Percentiles rank a stretch among this genome's conserved stretches.
Conservation (phyloP, 92 coral and sea anemone genomes). For the Heliopora coerulea region DNA sequence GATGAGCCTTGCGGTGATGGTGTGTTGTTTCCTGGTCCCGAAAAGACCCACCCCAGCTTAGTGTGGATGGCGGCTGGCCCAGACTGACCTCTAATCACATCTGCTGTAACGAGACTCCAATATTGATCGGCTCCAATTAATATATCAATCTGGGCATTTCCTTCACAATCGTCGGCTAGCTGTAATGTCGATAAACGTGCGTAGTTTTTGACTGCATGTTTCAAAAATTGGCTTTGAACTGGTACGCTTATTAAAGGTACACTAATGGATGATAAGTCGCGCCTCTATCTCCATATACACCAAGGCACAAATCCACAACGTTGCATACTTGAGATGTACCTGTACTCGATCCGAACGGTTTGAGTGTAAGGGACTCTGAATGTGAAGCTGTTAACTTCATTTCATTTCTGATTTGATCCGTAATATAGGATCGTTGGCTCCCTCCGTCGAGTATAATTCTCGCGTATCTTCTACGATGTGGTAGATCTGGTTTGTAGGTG, state of each 20-base stretch:
- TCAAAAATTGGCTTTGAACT: slow-evolving; percentile 19
- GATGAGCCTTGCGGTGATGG: slow-evolving; percentile 6
- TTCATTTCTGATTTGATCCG: slow-evolving; percentile 37
- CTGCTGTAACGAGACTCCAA: slow-evolving; percentile 50
- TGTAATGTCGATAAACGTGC: background rate
- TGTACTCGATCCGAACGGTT: slow-evolving; percentile 49
- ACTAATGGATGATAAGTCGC: slow-evolving; percentile 19
- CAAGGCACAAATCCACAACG: slow-evolving; percentile 19
- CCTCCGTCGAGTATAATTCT: slow-evolving; percentile 53
- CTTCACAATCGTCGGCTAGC: slow-evolving; percentile 32
- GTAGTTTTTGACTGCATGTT: too few species aligned
- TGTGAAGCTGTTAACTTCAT: slow-evolving; percentile 52
- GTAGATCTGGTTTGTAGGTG: slow-evolving; percentile 1
- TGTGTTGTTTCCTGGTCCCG: slow-evolving; percentile 11
- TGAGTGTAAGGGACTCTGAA: slow-evolving; percentile 44
- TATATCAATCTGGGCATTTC: slow-evolving; percentile 35
- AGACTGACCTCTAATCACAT: slow-evolving; percentile 11
- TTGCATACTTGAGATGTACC: slow-evolving; percentile 40
- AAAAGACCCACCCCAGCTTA: slow-evolving; percentile 29
- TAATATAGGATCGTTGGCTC: slow-evolving; percentile 54
- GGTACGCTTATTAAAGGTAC: slow-evolving; percentile 38
- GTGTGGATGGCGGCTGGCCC: slow-evolving; percentile 52
- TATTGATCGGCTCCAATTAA: slow-evolving; percentile 51
- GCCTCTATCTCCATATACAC: slow-evolving; percentile 1
- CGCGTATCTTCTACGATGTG: slow-evolving; percentile 7